Evolutionary conservation across 2,113 vertebrate genomes (phyloP).

Genomic region (Oncorhynchus tshawytscha): DNA sequence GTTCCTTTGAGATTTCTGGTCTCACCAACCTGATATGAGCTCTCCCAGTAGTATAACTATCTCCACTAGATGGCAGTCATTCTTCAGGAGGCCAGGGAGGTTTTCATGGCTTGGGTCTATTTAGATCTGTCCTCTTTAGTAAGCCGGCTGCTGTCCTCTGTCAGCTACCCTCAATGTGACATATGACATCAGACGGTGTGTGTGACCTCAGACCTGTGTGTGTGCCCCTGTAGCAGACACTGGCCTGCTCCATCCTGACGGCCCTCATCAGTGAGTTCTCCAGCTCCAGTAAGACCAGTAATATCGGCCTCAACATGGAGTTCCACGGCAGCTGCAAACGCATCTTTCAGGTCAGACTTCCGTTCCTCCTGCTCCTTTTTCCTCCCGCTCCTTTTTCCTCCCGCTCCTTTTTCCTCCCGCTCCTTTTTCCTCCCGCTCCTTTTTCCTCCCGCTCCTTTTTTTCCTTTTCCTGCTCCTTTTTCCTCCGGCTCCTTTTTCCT

Average conservation of each 20-base stretch:
- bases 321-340: conserved; percentile 98
- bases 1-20: too few relatives aligned
- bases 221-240: conserved; percentile 85
- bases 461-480: too few relatives aligned
- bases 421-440: background rate
- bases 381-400: background rate
- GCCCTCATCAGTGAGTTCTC: conserved; percentile 96
- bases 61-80: conserved; percentile 15
- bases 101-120: background rate
- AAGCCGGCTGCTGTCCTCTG: background rate
- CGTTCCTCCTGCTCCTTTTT: background rate
- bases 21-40: background rate
- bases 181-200: background rate
- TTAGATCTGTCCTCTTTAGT: background rate
- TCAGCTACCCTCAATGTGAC: background rate
- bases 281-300: conserved; percentile 99
- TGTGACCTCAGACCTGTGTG: conserved; percentile 46
- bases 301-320: conserved; percentile 99
- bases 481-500: background rate
- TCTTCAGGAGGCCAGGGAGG: background rate
- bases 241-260: conserved; percentile 97
- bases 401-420: too few relatives aligned
- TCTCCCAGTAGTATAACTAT: background rate
- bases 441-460: too few relatives aligned
- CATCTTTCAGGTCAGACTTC: conserved; percentile 85